Conservation (phyloP, 2,113 vertebrate species). For the Pituophis catenifer region DNA sequence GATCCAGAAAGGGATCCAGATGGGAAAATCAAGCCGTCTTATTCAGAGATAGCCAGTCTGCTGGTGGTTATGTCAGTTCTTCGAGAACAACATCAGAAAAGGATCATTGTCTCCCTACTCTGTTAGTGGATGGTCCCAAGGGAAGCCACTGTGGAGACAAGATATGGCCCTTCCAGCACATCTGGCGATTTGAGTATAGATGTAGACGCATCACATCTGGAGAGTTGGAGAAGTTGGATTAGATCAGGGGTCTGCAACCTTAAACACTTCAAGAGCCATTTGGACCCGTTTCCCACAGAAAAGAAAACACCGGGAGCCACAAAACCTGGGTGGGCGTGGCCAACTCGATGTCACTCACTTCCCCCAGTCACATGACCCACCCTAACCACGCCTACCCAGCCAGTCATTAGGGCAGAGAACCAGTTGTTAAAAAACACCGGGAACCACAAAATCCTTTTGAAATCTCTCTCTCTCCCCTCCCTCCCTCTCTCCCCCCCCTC, state of each 20-base stretch:
- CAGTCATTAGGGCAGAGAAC: no score
- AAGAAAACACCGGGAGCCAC: no score
- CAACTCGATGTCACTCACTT: no score
- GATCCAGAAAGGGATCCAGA: background rate
- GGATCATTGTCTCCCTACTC: background rate
- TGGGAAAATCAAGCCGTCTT: background rate
- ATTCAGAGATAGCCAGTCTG: background rate
- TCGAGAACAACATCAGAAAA: background rate
- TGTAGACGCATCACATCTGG: background rate
- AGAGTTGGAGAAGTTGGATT: background rate
- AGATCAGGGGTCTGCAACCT: background rate
- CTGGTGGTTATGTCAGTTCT: background rate
- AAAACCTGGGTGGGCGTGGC: no score
- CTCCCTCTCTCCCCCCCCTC: no score
- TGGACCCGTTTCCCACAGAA: no score
- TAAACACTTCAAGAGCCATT: no score
- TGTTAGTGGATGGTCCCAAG: background rate
- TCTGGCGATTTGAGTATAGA: background rate
- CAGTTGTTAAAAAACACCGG: no score
- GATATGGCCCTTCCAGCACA: background rate
- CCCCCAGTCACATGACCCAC: no score
- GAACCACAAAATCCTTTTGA: no score
- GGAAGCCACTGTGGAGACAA: background rate
- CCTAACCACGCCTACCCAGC: no score
- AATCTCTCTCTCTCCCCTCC: no score